Evolutionary conservation across 1,140 invertebrate genomes (phyloP), one percentile per base, ranked within the genome.

Genomic region (Pararge aegeria): DNA sequence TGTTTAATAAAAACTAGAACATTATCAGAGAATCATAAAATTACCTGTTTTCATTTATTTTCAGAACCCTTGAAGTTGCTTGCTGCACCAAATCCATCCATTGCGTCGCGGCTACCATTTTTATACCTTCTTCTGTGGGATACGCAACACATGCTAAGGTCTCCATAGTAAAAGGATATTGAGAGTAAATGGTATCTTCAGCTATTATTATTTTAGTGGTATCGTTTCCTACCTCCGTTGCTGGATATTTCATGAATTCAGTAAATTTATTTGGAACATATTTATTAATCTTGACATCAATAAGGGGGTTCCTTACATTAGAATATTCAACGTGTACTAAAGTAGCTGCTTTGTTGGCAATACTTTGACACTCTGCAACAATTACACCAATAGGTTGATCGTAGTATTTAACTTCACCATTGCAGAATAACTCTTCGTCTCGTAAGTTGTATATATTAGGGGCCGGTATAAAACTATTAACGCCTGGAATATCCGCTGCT

Each of bases 371-470:
- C 38, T 92, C 78, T 0, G 94, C 95, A 1, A 94, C 92, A 3
- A 97, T 86, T 2, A 97, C 78, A 0, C 94, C 96, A 1, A 95
- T 68, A 0, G 94, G 92, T 75, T 96, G 95, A 13, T 94, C 93
- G 40, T 93, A 94, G 73, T 92, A 94, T 21, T 87, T 77, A 0
- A 96, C 91, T 6, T 73, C 67, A 1, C 78, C 80, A 51, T 70
- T 62, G 55, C 89, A 91, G 54, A 93, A 82, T 13, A 92, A 68
- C 75, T 92, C 91, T 80, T 91, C 90, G 52, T 90, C 69, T 0
- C 70, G 94, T 94, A 2, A 92, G 84, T 0, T 19, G 54, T 91
- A 64, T 13, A 91, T 70, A 73, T 91, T 92, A n/a, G 94, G 89
- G 55, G 94, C 91, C 37, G 58, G 40, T 48, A 42, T 48, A 38